Conservation (phyloP, 2,113 vertebrate genomes). For the Neodon shergylaensis region DNA sequence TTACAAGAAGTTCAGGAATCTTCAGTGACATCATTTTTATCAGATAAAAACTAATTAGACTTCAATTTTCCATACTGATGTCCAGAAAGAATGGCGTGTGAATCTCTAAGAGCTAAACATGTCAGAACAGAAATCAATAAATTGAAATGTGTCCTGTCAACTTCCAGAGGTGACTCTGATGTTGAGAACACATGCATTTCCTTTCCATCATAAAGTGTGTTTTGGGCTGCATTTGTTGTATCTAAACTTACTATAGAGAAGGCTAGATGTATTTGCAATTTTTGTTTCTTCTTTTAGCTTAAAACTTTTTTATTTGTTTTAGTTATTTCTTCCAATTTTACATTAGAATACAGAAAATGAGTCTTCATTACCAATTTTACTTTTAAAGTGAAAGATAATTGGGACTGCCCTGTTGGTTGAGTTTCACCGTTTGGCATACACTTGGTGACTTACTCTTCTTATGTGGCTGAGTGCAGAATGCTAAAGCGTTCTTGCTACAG, state of each 20-base stretch:
- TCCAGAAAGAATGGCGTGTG: neutral
- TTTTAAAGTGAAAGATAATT: neutral
- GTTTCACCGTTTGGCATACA: neutral
- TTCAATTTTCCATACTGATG: neutral
- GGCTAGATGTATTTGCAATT: neutral
- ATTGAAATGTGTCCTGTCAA: neutral
- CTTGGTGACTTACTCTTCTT: neutral
- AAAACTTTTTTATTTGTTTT: neutral
- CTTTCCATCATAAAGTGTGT: neutral
- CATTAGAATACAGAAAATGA: neutral
- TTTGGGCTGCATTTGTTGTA: neutral
- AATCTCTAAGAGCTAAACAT: neutral
- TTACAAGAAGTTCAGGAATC: neutral
- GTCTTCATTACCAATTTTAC: neutral
- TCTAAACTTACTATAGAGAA: neutral
- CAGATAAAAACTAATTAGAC: neutral
- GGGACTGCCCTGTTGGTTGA: neutral
- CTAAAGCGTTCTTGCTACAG: neutral
- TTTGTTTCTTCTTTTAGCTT: neutral
- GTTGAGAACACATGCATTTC: neutral
- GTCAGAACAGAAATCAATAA: neutral
- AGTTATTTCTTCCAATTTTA: neutral
- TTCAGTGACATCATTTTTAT: neutral
- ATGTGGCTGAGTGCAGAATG: neutral
- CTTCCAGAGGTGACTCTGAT: neutral